Evolutionary conservation across 2,888 invertebrate species (phyloP).

Genomic region (Epicampocera succincta): DNA sequence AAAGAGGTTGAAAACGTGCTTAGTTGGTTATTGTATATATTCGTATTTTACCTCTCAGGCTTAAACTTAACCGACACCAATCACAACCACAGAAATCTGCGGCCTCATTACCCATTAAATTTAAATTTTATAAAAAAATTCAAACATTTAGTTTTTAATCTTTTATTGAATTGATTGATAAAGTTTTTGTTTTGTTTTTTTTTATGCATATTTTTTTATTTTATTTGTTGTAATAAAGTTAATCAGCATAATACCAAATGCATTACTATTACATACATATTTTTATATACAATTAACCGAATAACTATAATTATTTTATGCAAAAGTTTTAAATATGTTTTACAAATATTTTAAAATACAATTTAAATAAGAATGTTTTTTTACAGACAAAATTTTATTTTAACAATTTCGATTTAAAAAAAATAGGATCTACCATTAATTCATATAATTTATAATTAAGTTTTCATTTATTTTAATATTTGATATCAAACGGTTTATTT

Average conservation of each 20-base stretch:
- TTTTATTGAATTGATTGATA: slow-evolving; percentile 28
- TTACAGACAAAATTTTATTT: slow-evolving; percentile 42
- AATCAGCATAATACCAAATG: slow-evolving; percentile 44
- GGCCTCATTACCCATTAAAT: no score
- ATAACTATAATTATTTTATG: slow-evolving; percentile 22
- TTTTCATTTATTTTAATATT: slow-evolving; percentile 32
- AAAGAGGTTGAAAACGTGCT: no score
- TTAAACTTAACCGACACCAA: no score
- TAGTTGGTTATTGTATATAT: no score
- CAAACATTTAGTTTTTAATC: no score
- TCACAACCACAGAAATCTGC: no score
- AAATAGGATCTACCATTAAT: slow-evolving; percentile 18
- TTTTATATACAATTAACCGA: slow-evolving; percentile 32
- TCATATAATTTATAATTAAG: slow-evolving; percentile 18
- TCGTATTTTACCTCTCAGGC: no score
- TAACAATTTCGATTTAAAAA: slow-evolving; percentile 22
- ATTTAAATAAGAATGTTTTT: slow-evolving; percentile 36
- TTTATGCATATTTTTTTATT: neutral
- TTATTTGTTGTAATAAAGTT: slow-evolving; percentile 23
- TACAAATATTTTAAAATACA: slow-evolving; percentile 45
- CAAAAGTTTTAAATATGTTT: slow-evolving; percentile 31
- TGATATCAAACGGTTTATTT: slow-evolving; percentile 14
- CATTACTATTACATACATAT: neutral
- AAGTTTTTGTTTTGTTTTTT: slow-evolving; percentile 42
- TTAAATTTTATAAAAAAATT: no score